Evolutionary conservation across 2,888 invertebrate genomes (phyloP).

Genomic region (Cremastobaeus sp.): DNA sequence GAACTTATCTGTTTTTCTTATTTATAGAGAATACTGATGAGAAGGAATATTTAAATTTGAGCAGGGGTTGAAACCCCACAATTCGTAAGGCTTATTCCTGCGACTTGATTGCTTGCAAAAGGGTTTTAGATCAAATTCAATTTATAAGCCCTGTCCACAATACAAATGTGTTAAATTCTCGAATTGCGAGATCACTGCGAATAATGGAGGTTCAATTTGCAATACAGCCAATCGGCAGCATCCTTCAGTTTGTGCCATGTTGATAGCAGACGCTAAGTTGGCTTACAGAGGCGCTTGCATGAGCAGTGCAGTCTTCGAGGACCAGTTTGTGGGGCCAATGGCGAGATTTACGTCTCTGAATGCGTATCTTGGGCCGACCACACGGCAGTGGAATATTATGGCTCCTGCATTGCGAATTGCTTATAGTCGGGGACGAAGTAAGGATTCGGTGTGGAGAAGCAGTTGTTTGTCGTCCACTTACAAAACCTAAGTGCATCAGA

Average conservation of each 20-base stretch:
- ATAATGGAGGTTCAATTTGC: constrained; percentile 84
- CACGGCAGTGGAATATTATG: constrained; percentile 89
- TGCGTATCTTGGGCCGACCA: constrained; percentile 89
- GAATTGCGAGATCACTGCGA: constrained; percentile 75
- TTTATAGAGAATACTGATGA: no score
- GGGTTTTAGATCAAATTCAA: no score
- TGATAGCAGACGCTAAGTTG: constrained; percentile 84
- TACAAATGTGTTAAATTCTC: constrained; percentile 83
- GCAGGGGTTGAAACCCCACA: no score
- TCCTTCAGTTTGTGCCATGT: constrained; percentile 85
- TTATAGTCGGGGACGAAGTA: constrained; percentile 83
- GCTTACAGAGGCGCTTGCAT: constrained; percentile 90
- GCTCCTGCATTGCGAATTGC: constrained; percentile 88
- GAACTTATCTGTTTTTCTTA: no score
- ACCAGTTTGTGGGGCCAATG: constrained; percentile 92
- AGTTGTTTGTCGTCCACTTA: constrained; percentile 84
- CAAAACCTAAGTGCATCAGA: constrained; percentile 83
- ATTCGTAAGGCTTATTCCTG: no score
- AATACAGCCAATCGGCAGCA: constrained; percentile 87
- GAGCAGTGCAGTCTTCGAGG: constrained; percentile 82
- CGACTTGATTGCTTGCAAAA: no score
- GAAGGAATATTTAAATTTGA: no score
- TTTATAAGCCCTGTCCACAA: constrained; percentile 89
- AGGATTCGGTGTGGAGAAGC: constrained; percentile 84
- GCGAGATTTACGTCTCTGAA: constrained; percentile 90